Conservation (phyloP, 2,888 invertebrate genomes). For the Parochlus steinenii region DNA sequence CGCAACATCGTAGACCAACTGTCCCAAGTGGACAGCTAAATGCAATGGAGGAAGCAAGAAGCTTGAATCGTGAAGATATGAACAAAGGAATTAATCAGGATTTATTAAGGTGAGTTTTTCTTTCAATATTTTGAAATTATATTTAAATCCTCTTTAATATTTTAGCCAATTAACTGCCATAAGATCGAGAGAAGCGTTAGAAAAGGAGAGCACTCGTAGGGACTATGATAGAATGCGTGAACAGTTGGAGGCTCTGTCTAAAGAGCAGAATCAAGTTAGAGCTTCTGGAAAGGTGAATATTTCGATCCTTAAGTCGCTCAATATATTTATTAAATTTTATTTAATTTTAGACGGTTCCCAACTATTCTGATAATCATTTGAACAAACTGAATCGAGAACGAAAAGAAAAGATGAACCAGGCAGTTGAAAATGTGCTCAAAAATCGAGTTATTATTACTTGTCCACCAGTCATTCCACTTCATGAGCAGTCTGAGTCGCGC, state of each 20-base stretch:
- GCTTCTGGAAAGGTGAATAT: background rate
- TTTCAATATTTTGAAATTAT: background rate
- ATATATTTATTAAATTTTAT: background rate
- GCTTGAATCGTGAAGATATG: background rate
- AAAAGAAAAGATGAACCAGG: conserved; percentile 35
- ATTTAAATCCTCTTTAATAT: conserved; percentile 4
- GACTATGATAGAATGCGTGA: conserved; percentile 34
- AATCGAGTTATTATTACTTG: conserved; percentile 27
- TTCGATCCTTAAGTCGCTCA: background rate
- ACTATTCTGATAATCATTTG: conserved; percentile 30
- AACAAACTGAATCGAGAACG: conserved; percentile 28
- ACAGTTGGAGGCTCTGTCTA: conserved; percentile 31
- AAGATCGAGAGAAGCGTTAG: conserved; percentile 33
- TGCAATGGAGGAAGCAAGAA: conserved; percentile 6
- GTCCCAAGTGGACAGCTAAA: no score
- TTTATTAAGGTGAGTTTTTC: conserved; percentile 1
- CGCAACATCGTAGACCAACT: background rate
- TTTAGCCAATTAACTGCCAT: conserved; percentile 22
- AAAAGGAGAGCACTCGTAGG: conserved; percentile 32
- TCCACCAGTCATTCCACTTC: conserved; percentile 18
- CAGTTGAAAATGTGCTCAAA: conserved; percentile 29
- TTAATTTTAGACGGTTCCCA: conserved; percentile 22
- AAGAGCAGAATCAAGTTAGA: conserved; percentile 18
- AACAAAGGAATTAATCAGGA: background rate
- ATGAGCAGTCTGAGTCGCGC: background rate